A percentile compares a stretch with the other conserved stretches of the same genome.
phyloP scores from a whole-genome alignment of 1,140 invertebrate species.

The Gerris buenoi region DNA sequence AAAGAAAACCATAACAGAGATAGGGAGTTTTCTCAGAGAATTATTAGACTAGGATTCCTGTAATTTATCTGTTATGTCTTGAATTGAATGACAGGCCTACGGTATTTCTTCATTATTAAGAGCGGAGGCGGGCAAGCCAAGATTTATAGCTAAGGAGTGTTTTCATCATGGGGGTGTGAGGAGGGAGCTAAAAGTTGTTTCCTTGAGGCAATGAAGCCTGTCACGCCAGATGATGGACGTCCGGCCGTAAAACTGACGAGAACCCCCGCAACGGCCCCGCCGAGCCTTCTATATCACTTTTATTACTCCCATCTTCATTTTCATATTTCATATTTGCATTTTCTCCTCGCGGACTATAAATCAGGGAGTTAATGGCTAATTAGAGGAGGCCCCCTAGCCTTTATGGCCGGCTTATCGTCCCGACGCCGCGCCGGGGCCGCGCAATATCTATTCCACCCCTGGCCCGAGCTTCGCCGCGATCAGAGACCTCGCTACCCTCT shows the following conservation, averaged over 20 bases:
- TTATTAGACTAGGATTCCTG: background rate
- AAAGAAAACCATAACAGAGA: too few relatives aligned
- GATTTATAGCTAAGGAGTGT: background rate
- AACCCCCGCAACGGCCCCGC: constrained; percentile 50
- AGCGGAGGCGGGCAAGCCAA: background rate
- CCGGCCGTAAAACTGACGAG: constrained; percentile 42
- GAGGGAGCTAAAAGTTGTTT: too few relatives aligned
- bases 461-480: too few relatives aligned
- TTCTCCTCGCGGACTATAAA: constrained; percentile 36
- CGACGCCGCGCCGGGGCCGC: too few relatives aligned
- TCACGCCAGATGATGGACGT: constrained; percentile 46
- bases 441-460: too few relatives aligned
- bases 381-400: constrained; percentile 33
- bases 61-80: background rate
- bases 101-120: background rate
- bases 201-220: too few relatives aligned
- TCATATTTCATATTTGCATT: constrained; percentile 65
- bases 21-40: too few relatives aligned
- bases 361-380: constrained; percentile 51
- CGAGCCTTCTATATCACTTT: constrained; percentile 60
- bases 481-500: too few relatives aligned
- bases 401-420: constrained; percentile 1
- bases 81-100: background rate
- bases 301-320: constrained; percentile 64
- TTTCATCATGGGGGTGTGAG: too few relatives aligned